Evolutionary conservation across 1,140 invertebrate genomes (phyloP).

Genomic region (Tetraneura akinire): DNA sequence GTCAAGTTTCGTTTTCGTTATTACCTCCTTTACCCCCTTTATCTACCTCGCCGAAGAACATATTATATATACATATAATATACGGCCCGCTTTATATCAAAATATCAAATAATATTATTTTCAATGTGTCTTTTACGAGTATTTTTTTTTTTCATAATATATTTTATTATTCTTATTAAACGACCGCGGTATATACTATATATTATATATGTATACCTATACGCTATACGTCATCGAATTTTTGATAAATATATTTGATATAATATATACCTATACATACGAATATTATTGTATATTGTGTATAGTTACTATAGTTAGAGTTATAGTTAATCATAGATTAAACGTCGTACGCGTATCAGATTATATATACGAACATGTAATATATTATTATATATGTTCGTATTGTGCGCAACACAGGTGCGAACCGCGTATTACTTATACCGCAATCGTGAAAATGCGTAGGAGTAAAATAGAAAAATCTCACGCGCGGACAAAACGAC

Average conservation of each 20-base stretch:
- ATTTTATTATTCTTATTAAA: too few relatives aligned
- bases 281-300: not conserved
- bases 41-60: slow-evolving; percentile 15
- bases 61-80: not conserved
- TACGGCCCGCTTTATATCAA: not conserved
- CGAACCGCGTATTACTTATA: too few relatives aligned
- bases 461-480: slow-evolving; percentile 28
- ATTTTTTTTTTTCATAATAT: not conserved
- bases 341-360: not conserved
- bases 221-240: too few relatives aligned
- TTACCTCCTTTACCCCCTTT: slow-evolving; percentile 30
- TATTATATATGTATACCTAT: too few relatives aligned
- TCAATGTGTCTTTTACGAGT: slow-evolving; percentile 8
- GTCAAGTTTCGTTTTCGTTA: slow-evolving; percentile 51
- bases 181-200: too few relatives aligned
- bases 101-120: not conserved
- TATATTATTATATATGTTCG: too few relatives aligned
- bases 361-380: too few relatives aligned
- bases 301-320: not conserved
- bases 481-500: not conserved
- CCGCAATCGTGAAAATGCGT: not conserved
- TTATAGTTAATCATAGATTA: not conserved
- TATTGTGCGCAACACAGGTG: not conserved
- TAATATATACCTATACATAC: too few relatives aligned
- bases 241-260: too few relatives aligned